A percentile compares a stretch with the other conserved stretches of the same genome.
phyloP scores from a whole-genome alignment of 2,113 vertebrate species.

The Rhombomys opimus region DNA sequence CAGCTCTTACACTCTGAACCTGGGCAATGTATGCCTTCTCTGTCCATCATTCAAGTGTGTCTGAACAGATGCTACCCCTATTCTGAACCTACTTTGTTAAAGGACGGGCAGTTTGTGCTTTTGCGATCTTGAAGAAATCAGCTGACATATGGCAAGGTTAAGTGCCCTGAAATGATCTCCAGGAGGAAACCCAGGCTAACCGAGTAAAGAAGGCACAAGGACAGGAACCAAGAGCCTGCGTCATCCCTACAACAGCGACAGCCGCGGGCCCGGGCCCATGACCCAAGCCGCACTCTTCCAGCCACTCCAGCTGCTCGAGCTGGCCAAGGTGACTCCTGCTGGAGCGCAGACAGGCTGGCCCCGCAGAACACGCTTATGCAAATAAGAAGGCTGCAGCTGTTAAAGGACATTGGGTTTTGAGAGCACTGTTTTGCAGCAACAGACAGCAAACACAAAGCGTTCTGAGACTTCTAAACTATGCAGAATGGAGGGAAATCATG shows the following conservation, averaged over 20 bases:
- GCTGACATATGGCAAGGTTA: not conserved
- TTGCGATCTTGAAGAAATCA: not conserved
- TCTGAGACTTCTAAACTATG: not conserved
- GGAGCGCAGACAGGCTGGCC: too few species aligned
- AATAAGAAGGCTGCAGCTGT: not conserved
- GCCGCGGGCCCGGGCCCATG: not conserved
- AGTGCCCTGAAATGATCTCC: not conserved
- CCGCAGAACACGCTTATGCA: not conserved
- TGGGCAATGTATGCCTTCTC: not conserved
- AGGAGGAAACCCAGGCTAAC: not conserved
- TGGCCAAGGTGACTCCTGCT: not conserved
- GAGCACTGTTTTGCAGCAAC: not conserved
- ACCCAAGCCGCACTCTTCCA: not conserved
- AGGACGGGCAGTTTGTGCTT: not conserved
- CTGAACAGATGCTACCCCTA: not conserved
- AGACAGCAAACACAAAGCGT: not conserved
- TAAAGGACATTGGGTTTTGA: not conserved
- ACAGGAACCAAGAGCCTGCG: not conserved
- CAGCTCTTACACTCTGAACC: not conserved
- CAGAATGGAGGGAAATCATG: not conserved
- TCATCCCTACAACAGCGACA: not conserved
- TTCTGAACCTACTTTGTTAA: not conserved
- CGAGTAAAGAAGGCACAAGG: not conserved
- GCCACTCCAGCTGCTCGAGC: not conserved
- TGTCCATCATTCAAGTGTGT: not conserved